Conservation (phyloP, 2,888 invertebrate genomes). For the Lobophora halterata region DNA sequence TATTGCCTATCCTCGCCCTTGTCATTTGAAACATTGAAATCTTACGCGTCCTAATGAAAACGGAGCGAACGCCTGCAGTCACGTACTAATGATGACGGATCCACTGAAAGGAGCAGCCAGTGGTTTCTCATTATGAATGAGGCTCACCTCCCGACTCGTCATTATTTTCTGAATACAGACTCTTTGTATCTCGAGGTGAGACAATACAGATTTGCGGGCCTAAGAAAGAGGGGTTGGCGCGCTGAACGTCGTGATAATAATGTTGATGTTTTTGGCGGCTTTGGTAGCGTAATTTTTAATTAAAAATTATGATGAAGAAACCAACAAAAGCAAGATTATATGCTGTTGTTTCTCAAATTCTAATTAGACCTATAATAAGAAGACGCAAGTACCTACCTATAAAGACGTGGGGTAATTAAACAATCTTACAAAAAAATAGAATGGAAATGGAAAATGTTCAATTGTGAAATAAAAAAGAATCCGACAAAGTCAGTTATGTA, state of each 20-base stretch:
- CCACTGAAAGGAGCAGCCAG: constrained; percentile 64
- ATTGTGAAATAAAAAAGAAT: constrained; percentile 5
- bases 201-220: constrained; percentile 26
- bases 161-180: constrained; percentile 51
- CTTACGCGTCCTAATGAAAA: constrained; percentile 74
- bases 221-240: constrained; percentile 25
- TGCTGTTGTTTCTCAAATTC: too few species aligned
- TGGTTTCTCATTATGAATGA: constrained; percentile 63
- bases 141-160: constrained; percentile 44
- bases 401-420: too few species aligned
- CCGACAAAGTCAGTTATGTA: constrained; percentile 30
- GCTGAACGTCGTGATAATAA: constrained; percentile 22
- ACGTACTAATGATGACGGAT: constrained; percentile 73
- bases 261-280: constrained; percentile 25
- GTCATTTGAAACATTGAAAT: constrained; percentile 66
- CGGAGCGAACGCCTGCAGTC: constrained; percentile 60
- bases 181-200: constrained; percentile 33
- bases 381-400: too few species aligned
- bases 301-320: constrained; percentile 6
- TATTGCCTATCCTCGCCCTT: constrained; percentile 38
- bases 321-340: too few species aligned
- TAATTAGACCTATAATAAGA: too few species aligned
- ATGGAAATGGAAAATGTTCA: background rate
- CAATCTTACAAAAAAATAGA: too few species aligned
- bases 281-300: constrained; percentile 10